Conservation (phyloP, 2,888 invertebrate genomes). For the Epirrhoe alternata region DNA sequence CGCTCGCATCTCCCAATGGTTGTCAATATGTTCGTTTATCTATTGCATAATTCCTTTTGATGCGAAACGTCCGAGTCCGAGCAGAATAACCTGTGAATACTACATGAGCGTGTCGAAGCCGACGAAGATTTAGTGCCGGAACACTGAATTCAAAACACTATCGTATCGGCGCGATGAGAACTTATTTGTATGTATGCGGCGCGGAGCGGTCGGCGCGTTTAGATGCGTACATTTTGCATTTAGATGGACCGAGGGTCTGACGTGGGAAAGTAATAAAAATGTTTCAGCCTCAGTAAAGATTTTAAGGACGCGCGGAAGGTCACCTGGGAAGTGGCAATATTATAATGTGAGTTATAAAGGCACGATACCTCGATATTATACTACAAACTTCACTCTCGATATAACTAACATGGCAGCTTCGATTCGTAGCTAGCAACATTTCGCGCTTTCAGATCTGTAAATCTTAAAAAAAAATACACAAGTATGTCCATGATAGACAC, state of each 20-base stretch:
- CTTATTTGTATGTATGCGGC: conserved; percentile 44
- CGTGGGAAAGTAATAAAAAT: conserved; percentile 43
- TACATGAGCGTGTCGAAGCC: conserved; percentile 48
- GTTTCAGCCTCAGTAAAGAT: conserved; percentile 39
- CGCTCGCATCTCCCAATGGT: conserved; percentile 47
- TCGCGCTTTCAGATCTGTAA: too few species aligned
- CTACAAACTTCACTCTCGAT: too few species aligned
- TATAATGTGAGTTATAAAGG: conserved; percentile 41
- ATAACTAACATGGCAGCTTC: too few species aligned
- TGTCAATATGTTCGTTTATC: conserved; percentile 47
- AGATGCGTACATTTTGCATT: conserved; percentile 42
- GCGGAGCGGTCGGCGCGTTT: conserved; percentile 34
- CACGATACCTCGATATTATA: conserved; percentile 29
- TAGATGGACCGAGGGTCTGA: conserved; percentile 44
- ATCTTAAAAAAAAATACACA: too few species aligned
- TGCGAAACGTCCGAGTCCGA: conserved; percentile 24
- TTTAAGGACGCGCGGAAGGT: conserved; percentile 36
- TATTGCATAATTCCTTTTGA: conserved; percentile 46
- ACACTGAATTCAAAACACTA: conserved; percentile 51
- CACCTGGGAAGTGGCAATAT: conserved; percentile 40
- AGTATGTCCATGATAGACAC: too few species aligned
- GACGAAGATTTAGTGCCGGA: conserved; percentile 48
- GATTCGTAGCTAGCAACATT: too few species aligned
- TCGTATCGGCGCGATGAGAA: conserved; percentile 48
- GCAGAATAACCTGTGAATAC: conserved; percentile 51